A percentile compares a stretch with the other conserved stretches of the same genome.
Evolutionary conservation across 2,113 vertebrate species (phyloP).

Genomic region (Boleophthalmus pectinirostris): DNA sequence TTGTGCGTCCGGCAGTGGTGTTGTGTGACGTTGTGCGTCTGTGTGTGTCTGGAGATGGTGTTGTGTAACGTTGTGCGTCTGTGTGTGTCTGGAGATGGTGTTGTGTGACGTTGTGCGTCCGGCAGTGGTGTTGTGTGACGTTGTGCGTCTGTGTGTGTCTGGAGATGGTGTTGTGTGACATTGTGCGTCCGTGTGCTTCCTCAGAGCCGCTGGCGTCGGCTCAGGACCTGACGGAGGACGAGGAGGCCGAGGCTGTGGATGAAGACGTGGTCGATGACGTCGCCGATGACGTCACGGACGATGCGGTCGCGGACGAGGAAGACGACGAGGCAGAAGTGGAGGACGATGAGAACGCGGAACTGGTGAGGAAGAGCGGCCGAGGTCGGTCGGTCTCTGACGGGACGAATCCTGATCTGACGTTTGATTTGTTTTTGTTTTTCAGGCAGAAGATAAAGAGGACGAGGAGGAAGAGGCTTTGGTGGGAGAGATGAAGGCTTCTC

Average conservation of each 20-base stretch:
- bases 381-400: no score
- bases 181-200: background rate
- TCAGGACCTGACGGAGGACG: constrained; percentile 94
- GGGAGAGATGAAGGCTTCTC: constrained; percentile 94
- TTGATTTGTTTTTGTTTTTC: constrained; percentile 42
- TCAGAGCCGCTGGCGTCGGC: constrained; percentile 77
- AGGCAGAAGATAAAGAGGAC: constrained; percentile 93
- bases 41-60: no score
- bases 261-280: constrained; percentile 90
- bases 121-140: no score
- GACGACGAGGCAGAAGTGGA: constrained; percentile 97
- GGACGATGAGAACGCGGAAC: constrained; percentile 92
- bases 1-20: no score
- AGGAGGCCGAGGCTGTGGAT: constrained; percentile 88
- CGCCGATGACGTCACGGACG: constrained; percentile 72
- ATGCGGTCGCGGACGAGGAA: constrained; percentile 91
- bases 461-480: constrained; percentile 86
- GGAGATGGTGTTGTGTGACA: no score
- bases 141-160: no score
- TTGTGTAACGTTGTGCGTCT: no score
- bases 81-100: no score
- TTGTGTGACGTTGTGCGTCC: no score
- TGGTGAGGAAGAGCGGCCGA: constrained; percentile 78
- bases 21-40: no score
- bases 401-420: background rate